Evolutionary conservation across 2,888 invertebrate genomes (phyloP).

Genomic region (Callinectes sapidus): DNA sequence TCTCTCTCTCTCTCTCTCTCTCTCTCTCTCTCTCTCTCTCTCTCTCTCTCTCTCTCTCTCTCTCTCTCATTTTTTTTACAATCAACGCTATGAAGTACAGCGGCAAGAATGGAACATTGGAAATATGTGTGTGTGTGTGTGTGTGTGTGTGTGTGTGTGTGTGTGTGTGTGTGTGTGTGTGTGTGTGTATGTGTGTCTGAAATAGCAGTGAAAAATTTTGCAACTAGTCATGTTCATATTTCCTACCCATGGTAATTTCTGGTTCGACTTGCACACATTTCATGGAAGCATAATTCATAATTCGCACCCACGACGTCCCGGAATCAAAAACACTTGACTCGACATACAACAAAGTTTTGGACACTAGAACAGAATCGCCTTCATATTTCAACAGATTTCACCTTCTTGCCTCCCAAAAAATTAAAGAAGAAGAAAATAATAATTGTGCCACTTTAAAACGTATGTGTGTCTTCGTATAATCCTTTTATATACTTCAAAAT

Average conservation of each 20-base stretch:
- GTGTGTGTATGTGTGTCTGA: too few species aligned
- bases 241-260: neutral
- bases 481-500: too few species aligned
- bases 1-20: too few species aligned
- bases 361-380: neutral
- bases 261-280: neutral
- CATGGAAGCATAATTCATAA: neutral
- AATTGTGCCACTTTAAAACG: neutral
- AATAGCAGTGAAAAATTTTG: too few species aligned
- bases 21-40: too few species aligned
- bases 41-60: too few species aligned
- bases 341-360: neutral
- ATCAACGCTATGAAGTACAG: neutral
- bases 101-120: too few species aligned
- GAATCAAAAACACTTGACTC: neutral
- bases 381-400: neutral
- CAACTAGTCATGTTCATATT: neutral
- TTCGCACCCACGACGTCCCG: neutral
- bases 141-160: too few species aligned
- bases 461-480: too few species aligned
- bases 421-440: neutral
- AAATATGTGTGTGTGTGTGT: too few species aligned
- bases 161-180: too few species aligned
- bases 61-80: neutral
- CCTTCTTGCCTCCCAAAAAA: neutral